Conservation (phyloP, 2,888 invertebrate genomes). For the Caenorhabditis macrosperma region DNA sequence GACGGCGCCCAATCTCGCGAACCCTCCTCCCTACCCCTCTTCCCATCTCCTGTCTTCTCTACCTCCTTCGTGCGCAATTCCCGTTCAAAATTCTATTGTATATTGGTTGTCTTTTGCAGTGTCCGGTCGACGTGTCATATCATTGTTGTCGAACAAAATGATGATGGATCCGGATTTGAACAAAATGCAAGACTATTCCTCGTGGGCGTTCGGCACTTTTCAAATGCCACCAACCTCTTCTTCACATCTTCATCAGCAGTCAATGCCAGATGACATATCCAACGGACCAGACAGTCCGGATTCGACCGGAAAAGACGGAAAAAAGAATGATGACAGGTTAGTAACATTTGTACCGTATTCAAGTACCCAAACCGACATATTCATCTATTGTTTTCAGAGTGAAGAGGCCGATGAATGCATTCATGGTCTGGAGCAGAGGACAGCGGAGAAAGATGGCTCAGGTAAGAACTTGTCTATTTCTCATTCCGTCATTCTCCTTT, state of each 20-base stretch:
- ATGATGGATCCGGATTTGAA: slow-evolving; percentile 67
- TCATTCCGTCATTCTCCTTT: slow-evolving; percentile 47
- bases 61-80: slow-evolving; percentile 42
- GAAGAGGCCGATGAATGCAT: slow-evolving; percentile 80
- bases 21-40: slow-evolving; percentile 28
- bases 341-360: slow-evolving; percentile 1
- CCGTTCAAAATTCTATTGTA: slow-evolving; percentile 59
- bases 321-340: slow-evolving; percentile 73
- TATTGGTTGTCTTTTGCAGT: slow-evolving; percentile 61
- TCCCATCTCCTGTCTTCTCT: slow-evolving; percentile 34
- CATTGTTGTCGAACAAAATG: slow-evolving; percentile 59
- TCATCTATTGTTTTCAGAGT: slow-evolving; percentile 62
- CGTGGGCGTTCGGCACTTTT: slow-evolving; percentile 56
- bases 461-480: slow-evolving; percentile 60
- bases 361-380: neutral
- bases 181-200: slow-evolving; percentile 64
- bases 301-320: slow-evolving; percentile 66
- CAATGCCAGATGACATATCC: slow-evolving; percentile 54
- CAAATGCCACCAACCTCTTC: slow-evolving; percentile 58
- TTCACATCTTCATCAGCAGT: slow-evolving; percentile 45
- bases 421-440: slow-evolving; percentile 80
- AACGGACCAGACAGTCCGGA: slow-evolving; percentile 67
- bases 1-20: slow-evolving; percentile 51
- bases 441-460: slow-evolving; percentile 80
- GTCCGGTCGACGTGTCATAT: slow-evolving; percentile 59